A percentile compares a stretch with the other conserved stretches of the same genome.
Evolutionary conservation across 2,888 invertebrate genomes (phyloP).

Genomic region (Adelognathus sp.): DNA sequence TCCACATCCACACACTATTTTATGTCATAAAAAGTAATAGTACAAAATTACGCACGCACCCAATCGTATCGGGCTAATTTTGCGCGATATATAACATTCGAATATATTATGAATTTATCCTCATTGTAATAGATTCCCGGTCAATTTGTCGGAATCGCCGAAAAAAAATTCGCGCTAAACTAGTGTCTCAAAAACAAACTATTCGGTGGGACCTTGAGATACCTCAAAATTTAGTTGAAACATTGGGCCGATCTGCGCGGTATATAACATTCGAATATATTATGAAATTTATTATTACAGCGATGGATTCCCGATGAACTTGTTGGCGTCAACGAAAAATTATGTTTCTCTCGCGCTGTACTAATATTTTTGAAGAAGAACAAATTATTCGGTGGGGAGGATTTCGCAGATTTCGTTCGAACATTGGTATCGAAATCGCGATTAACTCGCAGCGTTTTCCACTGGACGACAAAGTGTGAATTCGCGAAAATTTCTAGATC

Average conservation of each 20-base stretch:
- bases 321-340: background rate
- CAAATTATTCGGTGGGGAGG: constrained; percentile 11
- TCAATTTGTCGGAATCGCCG: background rate
- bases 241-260: no score
- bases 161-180: background rate
- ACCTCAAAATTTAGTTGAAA: no score
- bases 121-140: background rate
- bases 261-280: constrained; percentile 50
- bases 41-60: background rate
- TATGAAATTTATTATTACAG: constrained; percentile 24
- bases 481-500: background rate
- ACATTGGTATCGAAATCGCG: constrained; percentile 22
- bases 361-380: constrained; percentile 3
- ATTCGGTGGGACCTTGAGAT: no score
- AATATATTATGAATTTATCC: constrained; percentile 43
- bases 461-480: background rate
- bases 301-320: no score
- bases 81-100: constrained; percentile 39
- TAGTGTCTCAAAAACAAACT: background rate
- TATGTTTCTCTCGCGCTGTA: no score
- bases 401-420: constrained; percentile 26
- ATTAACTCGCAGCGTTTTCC: constrained; percentile 12
- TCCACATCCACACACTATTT: background rate
- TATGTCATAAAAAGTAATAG: constrained; percentile 5
- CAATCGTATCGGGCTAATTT: constrained; percentile 18